Percentiles rank a stretch among this genome's conserved stretches.
Evolutionary conservation across 2,113 vertebrate genomes (phyloP).

Genomic region (Tricholaema leucomelas): DNA sequence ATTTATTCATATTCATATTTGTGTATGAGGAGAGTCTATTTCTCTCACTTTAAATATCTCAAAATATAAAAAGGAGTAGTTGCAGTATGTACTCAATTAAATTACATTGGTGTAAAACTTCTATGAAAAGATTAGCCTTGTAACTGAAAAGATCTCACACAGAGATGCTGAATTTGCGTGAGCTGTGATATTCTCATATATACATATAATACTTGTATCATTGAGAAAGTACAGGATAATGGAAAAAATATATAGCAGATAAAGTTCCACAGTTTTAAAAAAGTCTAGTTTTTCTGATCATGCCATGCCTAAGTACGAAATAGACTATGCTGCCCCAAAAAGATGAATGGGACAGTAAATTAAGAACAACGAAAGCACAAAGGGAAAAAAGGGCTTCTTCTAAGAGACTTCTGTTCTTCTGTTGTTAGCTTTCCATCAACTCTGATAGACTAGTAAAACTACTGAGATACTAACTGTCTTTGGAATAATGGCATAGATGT

Average conservation of each 20-base stretch:
- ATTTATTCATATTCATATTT: background rate
- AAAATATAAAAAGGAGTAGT: background rate
- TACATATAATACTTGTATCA: background rate
- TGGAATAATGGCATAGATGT: background rate
- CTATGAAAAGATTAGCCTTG: background rate
- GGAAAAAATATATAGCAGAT: background rate
- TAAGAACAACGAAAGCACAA: background rate
- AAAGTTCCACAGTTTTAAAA: background rate
- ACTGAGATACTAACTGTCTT: background rate
- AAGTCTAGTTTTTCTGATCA: slow-evolving; percentile 6
- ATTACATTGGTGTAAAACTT: background rate
- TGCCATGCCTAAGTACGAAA: background rate
- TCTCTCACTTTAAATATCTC: background rate
- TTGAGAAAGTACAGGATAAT: slow-evolving; percentile 1
- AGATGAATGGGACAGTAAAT: background rate
- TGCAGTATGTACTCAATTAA: background rate
- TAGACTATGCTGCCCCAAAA: background rate
- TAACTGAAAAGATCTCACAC: background rate
- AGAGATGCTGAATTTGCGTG: background rate
- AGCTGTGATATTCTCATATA: background rate
- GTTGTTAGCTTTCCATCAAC: background rate
- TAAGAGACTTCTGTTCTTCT: background rate
- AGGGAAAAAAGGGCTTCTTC: background rate
- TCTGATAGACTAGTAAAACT: background rate
- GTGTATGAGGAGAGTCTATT: background rate